Evolutionary conservation across 2,113 vertebrate species (phyloP).

Genomic region (Pseudorasbora parva): DNA sequence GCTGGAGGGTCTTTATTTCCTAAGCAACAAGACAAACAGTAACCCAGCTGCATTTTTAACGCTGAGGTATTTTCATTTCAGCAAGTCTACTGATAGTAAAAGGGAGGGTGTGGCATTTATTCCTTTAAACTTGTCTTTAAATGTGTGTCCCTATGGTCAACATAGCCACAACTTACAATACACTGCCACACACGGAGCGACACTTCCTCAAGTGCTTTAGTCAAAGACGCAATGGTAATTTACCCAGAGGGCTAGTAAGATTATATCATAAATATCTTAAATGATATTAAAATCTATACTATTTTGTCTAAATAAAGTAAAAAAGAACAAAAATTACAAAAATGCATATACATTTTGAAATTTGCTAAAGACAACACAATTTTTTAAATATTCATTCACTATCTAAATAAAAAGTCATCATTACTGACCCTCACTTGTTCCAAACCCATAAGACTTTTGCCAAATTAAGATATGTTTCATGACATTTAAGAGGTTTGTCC

Average conservation of each 20-base stretch:
- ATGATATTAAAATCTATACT: no score
- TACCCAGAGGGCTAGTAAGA: background rate
- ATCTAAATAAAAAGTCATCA: no score
- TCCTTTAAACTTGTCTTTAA: background rate
- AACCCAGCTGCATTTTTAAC: constrained; percentile 13
- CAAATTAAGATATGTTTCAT: no score
- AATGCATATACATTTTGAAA: no score
- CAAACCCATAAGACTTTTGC: no score
- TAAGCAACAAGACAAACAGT: constrained; percentile 21
- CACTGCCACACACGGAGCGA: constrained; percentile 4
- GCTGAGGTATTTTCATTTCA: constrained; percentile 12
- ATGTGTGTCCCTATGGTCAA: background rate
- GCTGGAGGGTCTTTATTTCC: background rate
- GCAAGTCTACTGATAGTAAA: constrained; percentile 23
- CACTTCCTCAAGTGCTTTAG: background rate
- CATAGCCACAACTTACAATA: constrained; percentile 2
- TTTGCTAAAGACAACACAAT: no score
- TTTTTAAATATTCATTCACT: no score
- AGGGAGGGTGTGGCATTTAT: background rate
- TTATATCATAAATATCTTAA: no score
- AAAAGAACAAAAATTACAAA: no score
- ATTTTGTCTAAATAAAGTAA: no score
- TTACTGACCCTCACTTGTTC: no score
- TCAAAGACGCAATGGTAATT: background rate
- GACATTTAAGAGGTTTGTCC: no score